Evolutionary conservation across 2,888 invertebrate genomes (phyloP), one percentile per base, ranked within the genome.

Genomic region (Drosophila paucipuncta): DNA sequence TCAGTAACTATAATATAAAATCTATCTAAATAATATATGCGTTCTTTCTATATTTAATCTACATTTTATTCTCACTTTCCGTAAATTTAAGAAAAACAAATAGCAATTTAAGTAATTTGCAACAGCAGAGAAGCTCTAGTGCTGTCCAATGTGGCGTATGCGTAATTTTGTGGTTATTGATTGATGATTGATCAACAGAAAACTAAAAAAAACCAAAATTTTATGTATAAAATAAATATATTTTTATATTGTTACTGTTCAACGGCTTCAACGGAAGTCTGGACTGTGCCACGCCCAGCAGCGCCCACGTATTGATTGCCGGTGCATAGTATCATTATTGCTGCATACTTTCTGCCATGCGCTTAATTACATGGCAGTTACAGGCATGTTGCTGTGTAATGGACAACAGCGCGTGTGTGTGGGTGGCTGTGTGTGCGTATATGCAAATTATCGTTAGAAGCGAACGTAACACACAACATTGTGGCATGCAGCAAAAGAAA

Each of bases 291-390:
- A 83, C 85, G 81, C 74, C 83, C 63, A 71, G 39, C 55, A 57
- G 35, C 9, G 83, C 84, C 77, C 74, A 53, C 69, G 60, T 83
- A 88, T 85, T 88, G 85, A 85, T 85, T 88, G 79, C 49, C 43
- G 49, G 39, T 60, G 73, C 80, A 60, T 54, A 61, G 64, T 64
- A 65, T 59, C 82, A 82, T 76, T 88, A 68, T 80, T 86, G 86
- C 58, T 86, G 85, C 89, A 86, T 86, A 89, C 78, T 85, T 89
- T 86, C 80, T 82, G 82, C 80, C 86, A 80, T 89, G 89, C 75
- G 85, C 89, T 86, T 89, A 85, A 85, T 85, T 85, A 84, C 89
- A 86, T 80, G 78, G 84, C 78, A 69, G 82, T 80, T 68, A 76
- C 79, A 69, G 64, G 37, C 47, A 53, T 50, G n/a, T 35, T 37